Evolutionary conservation across 1,140 invertebrate species (phyloP), one percentile per base, ranked within the genome.

Genomic region (Parasteatoda tepidariorum): DNA sequence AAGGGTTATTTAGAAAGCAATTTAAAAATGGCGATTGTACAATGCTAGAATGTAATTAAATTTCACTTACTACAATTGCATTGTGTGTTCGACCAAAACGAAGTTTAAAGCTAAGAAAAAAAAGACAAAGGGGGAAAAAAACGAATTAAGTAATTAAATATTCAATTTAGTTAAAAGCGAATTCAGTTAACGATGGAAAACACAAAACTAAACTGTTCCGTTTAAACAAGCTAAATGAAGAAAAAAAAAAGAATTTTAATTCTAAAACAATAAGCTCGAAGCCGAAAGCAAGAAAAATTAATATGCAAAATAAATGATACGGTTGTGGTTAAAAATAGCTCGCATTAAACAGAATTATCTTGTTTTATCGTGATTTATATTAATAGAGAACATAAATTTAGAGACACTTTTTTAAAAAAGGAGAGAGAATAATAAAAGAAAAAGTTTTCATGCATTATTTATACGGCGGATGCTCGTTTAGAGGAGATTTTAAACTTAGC

Each of bases 281-380:
- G 28, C 13, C 4, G 28, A 68, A 41, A 38, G 24, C 34, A 26
- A 6, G 26, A 31, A 41, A 68, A 41, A 41, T 30, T 71, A 28
- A 71, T 31, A 68, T 48, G 55, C 24, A 71, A 71, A 71, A 24
- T 6, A 67, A 67, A 67, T 22, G 7, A 38, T 38, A 22, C 24
- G 28, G 26, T 6, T 6, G 34, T 13, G 31, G 5, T 57, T 71
- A 71, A 71, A 71, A 71, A 55, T 30, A 55, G 26, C 34, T 22
- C 26, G 2, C 13, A n/a, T 22, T 26, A 1, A 5, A 57, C 48
- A 2, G 26, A 22, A 55, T 55, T 71, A 55, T 55, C 48, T 26
- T n/a, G 48, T 24, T 28, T 71, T 55, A 71, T 55, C 41, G 68
- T 71, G 68, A 71, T 71, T 71, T 71, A 71, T 71, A 71, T 71